Evolutionary conservation across 2,797 vertebrate genomes (phyloP).

Genomic region (Amphiprion clarkii): DNA sequence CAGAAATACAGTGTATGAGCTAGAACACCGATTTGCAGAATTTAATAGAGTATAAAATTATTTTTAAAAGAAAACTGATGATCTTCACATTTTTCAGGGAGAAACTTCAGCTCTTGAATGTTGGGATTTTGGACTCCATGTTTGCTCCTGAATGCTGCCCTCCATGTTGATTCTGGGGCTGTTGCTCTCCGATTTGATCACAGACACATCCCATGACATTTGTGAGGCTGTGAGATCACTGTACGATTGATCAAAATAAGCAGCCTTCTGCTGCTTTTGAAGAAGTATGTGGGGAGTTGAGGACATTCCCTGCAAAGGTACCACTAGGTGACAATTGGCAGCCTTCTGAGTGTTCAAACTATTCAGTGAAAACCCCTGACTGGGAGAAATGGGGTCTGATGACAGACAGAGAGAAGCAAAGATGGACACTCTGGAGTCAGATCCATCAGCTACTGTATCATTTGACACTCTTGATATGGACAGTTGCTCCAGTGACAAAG

Average conservation of each 20-base stretch:
- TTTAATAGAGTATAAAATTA: no score
- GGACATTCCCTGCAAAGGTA: slow-evolving; percentile 72
- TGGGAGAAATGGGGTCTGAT: slow-evolving; percentile 56
- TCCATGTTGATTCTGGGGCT: slow-evolving; percentile 76
- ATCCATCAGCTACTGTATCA: slow-evolving; percentile 57
- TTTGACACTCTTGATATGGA: slow-evolving; percentile 58
- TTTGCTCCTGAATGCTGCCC: slow-evolving; percentile 70
- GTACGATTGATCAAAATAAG: slow-evolving; percentile 59
- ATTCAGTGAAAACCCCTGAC: slow-evolving; percentile 26
- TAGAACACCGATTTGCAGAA: background rate
- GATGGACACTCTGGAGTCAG: slow-evolving; percentile 40
- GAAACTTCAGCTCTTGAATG: slow-evolving; percentile 59
- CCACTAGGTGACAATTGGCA: slow-evolving; percentile 20
- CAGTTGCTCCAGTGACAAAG: slow-evolving; percentile 68
- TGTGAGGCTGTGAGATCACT: slow-evolving; percentile 69
- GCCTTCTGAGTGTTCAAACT: slow-evolving; percentile 43
- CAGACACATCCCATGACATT: slow-evolving; percentile 86
- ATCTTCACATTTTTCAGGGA: slow-evolving; percentile 26
- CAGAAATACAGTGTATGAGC: no score
- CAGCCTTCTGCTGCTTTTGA: slow-evolving; percentile 57
- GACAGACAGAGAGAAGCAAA: slow-evolving; percentile 49
- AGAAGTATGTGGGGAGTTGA: slow-evolving; percentile 82
- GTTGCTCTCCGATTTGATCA: slow-evolving; percentile 78
- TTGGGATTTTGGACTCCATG: slow-evolving; percentile 73
- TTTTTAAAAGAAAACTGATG: background rate